Percentiles rank a stretch among this genome's conserved stretches.
Conservation (phyloP, 2,113 vertebrate genomes). For the Cyanoliseus patagonus region DNA sequence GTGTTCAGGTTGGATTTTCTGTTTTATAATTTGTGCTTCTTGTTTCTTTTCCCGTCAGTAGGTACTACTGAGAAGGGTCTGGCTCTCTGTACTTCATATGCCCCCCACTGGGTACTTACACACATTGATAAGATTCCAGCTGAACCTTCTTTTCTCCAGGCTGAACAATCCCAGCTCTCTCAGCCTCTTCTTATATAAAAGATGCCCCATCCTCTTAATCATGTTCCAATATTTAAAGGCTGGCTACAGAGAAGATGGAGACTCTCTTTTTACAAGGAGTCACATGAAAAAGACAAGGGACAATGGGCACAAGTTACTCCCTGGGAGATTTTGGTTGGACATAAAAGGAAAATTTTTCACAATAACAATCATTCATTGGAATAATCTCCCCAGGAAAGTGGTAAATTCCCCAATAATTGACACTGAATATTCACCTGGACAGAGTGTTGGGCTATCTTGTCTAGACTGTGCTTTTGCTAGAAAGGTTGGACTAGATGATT, state of each 20-base stretch:
- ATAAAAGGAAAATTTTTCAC: not conserved
- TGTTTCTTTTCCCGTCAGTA: not conserved
- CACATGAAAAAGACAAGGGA: not conserved
- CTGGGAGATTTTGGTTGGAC: not conserved
- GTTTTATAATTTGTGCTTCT: not conserved
- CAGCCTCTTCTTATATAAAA: not conserved
- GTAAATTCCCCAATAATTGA: not conserved
- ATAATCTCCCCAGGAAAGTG: not conserved
- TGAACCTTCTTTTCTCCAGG: not conserved
- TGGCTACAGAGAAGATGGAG: not conserved
- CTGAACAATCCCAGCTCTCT: not conserved
- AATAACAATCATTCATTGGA: not conserved
- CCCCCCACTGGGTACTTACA: not conserved
- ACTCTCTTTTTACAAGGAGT: not conserved
- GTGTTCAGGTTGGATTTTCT: not conserved
- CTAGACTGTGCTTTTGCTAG: not conserved
- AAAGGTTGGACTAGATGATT: not conserved
- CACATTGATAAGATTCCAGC: not conserved
- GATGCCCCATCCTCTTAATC: not conserved
- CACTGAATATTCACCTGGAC: not conserved
- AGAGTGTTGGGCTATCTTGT: not conserved
- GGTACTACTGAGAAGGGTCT: not conserved
- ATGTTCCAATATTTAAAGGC: not conserved
- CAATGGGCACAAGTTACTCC: not conserved
- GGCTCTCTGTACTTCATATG: rapidly evolving